Evolutionary conservation across 30 jellyfish, hydroid and myxozoan species (phyloP).

Genomic region (Pseudorhiza aurosa): DNA sequence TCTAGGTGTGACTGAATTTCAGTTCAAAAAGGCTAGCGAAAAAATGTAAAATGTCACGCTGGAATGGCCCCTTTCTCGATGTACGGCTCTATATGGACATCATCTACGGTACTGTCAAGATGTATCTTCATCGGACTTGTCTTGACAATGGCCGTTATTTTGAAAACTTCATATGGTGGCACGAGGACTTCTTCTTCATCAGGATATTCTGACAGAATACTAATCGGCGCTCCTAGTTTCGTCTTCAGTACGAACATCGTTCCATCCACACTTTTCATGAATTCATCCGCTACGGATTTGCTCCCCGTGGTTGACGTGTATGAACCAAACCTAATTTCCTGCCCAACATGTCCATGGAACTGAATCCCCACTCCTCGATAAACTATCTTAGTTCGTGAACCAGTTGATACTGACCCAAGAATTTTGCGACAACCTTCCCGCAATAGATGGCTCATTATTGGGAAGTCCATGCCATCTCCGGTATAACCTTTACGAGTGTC

Average conservation of each 20-base stretch:
- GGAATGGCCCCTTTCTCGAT: conserved; percentile 35
- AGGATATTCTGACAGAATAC: conserved; percentile 50
- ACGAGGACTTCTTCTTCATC: conserved; percentile 61
- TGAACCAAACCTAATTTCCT: conserved; percentile 58
- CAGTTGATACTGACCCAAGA: conserved; percentile 16
- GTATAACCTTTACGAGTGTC: conserved; percentile 65
- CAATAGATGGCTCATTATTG: conserved; percentile 55
- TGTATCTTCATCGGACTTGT: conserved; percentile 18
- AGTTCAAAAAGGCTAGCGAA: too few relatives aligned
- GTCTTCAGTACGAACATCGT: conserved; percentile 41
- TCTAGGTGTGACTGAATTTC: too few relatives aligned
- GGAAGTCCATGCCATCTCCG: conserved; percentile 76
- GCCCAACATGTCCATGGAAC: conserved; percentile 53
- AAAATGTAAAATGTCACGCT: too few relatives aligned
- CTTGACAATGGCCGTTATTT: conserved; percentile 20
- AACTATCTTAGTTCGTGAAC: conserved; percentile 19
- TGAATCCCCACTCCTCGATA: conserved; percentile 48
- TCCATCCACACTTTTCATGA: conserved; percentile 34
- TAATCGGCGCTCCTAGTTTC: conserved; percentile 55
- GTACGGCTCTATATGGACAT: conserved; percentile 9
- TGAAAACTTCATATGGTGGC: conserved; percentile 64
- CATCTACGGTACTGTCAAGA: conserved; percentile 30
- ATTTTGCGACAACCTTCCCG: conserved; percentile 65
- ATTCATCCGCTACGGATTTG: conserved; percentile 40
- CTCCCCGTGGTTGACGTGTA: conserved; percentile 53